Conservation (phyloP, 2,797 vertebrate species). For the Sandelia bainsii region DNA sequence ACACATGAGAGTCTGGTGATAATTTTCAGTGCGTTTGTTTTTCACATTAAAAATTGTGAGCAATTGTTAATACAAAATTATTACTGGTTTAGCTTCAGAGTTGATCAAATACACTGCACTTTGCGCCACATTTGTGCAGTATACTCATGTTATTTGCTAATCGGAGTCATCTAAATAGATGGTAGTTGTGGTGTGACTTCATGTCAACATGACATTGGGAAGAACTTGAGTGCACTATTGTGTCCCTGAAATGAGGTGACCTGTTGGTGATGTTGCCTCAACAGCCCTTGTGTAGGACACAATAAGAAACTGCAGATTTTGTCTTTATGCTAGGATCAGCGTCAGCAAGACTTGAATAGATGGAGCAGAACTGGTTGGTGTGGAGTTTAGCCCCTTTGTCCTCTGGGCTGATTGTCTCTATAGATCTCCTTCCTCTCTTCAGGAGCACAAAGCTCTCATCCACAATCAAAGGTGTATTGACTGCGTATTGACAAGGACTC, state of each 20-base stretch:
- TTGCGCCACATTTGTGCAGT: background rate
- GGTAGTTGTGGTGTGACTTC: conserved; percentile 26
- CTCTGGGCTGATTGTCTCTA: conserved; percentile 80
- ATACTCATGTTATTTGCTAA: background rate
- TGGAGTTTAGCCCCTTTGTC: conserved; percentile 66
- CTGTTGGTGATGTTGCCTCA: conserved; percentile 60
- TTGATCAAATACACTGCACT: background rate
- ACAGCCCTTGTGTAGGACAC: conserved; percentile 60
- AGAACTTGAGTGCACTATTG: conserved; percentile 45
- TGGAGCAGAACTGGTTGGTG: conserved; percentile 43
- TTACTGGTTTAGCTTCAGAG: background rate
- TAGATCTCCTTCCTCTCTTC: conserved; percentile 77
- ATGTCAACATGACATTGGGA: conserved; percentile 44
- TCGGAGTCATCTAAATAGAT: background rate
- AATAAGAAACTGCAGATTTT: conserved; percentile 48
- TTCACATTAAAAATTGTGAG: background rate
- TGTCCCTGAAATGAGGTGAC: conserved; percentile 65
- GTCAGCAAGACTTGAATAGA: conserved; percentile 63
- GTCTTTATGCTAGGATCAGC: conserved; percentile 72
- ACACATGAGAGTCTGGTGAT: background rate
- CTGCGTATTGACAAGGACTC: conserved; percentile 77
- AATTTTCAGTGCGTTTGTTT: background rate
- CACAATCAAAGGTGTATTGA: conserved; percentile 85
- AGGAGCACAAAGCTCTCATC: conserved; percentile 79
- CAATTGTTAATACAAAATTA: background rate